phyloP scores from a whole-genome alignment of 2,797 vertebrate species.

The Sebastes baramenuke region DNA sequence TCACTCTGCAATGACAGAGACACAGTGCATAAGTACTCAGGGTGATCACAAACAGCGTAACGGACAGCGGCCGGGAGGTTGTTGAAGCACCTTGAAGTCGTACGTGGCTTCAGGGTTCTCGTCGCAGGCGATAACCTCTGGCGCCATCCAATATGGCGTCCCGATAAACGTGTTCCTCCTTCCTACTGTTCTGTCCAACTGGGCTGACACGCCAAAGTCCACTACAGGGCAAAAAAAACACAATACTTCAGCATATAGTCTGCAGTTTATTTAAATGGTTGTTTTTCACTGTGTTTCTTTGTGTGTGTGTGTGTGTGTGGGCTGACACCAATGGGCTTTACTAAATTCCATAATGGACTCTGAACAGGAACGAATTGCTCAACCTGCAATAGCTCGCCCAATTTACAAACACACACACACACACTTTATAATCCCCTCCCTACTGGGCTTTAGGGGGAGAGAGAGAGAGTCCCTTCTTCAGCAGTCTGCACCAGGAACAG shows the following conservation, averaged over 20 bases:
- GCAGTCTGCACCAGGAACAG: conserved; percentile 42
- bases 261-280: not conserved
- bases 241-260: not conserved
- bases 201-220: conserved; percentile 95
- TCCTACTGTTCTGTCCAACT: conserved; percentile 92
- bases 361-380: conserved; percentile 32
- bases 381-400: conserved; percentile 17
- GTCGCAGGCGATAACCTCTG: conserved; percentile 97
- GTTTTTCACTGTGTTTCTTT: not conserved
- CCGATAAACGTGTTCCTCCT: conserved; percentile 96
- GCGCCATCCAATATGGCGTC: conserved; percentile 99
- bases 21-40: not conserved
- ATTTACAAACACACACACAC: conserved; percentile 30
- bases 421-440: conserved; percentile 46
- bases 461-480: conserved; percentile 34
- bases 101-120: conserved; percentile 94
- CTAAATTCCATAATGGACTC: conserved; percentile 34
- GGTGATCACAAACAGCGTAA: not conserved
- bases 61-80: not conserved
- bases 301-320: not conserved
- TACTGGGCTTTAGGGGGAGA: conserved; percentile 16
- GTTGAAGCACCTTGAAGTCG: conserved; percentile 89
- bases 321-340: conserved; percentile 31
- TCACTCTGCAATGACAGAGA: conserved; percentile 87
- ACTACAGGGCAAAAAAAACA: conserved; percentile 71